Conservation (phyloP, 2,113 vertebrate genomes). For the Gracilinanus agilis region DNA sequence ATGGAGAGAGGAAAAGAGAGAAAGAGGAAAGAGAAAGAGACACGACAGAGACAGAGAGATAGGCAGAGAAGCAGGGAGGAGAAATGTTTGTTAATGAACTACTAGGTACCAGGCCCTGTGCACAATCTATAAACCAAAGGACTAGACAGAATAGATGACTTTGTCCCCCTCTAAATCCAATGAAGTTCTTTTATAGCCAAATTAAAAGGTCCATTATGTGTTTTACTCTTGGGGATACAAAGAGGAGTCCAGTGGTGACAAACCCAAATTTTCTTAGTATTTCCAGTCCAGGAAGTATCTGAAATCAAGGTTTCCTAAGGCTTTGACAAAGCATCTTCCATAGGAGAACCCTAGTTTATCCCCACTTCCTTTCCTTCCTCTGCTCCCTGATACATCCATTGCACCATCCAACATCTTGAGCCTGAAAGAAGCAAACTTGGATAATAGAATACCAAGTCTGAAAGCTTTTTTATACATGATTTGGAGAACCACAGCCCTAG, state of each 20-base stretch:
- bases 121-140: not conserved
- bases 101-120: not conserved
- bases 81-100: not conserved
- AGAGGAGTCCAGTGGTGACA: not conserved
- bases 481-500: constrained; percentile 19
- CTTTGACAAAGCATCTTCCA: not conserved
- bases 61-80: too few relatives aligned
- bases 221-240: constrained; percentile 3
- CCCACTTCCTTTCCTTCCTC: not conserved
- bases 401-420: not conserved
- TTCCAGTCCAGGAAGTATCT: not conserved
- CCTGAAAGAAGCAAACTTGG: not conserved
- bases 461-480: constrained; percentile 60
- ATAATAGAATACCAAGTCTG: constrained; percentile 29
- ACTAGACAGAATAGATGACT: not conserved
- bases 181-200: constrained; percentile 11
- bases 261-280: constrained; percentile 3
- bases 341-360: not conserved
- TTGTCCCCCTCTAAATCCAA: not conserved
- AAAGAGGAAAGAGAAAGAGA: not conserved
- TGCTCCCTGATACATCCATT: not conserved
- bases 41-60: too few relatives aligned
- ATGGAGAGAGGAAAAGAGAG: too few relatives aligned
- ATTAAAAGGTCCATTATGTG: not conserved
- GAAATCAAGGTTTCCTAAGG: not conserved